Conservation (phyloP, 2,888 invertebrate genomes). For the Parnassius mnemosyne region DNA sequence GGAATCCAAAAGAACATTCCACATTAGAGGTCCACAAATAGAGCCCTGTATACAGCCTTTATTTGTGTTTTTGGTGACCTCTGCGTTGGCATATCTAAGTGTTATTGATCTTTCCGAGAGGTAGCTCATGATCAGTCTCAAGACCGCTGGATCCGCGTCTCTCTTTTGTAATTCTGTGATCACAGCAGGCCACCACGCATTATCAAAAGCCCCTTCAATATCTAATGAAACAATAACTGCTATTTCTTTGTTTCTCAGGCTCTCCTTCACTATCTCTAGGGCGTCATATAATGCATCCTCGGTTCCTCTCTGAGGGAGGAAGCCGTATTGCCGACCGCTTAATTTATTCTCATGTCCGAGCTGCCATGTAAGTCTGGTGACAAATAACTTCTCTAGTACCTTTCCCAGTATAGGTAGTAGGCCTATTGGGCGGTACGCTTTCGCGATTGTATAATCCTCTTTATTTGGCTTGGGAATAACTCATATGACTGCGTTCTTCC, state of each 20-base stretch:
- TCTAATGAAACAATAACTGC: background rate
- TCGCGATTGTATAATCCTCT: background rate
- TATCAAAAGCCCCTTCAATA: background rate
- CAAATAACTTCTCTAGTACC: background rate
- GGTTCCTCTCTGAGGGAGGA: background rate
- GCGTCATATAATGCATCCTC: background rate
- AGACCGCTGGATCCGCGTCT: too few species aligned
- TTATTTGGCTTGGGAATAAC: background rate
- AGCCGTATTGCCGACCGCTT: too few species aligned
- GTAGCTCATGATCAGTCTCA: too few species aligned
- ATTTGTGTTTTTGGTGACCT: too few species aligned
- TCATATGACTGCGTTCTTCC: background rate
- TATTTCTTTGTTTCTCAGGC: background rate
- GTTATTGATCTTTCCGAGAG: too few species aligned
- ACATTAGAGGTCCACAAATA: too few species aligned
- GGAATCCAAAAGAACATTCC: too few species aligned
- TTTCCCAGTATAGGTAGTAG: background rate
- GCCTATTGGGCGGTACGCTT: background rate
- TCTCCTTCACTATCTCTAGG: background rate
- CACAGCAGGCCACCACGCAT: too few species aligned
- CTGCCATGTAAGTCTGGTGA: background rate
- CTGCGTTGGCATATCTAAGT: too few species aligned
- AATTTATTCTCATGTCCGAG: background rate
- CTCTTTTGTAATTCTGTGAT: too few species aligned
- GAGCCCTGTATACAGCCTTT: too few species aligned